Evolutionary conservation across 2,113 vertebrate genomes (phyloP).

Genomic region (Brevimyrus niger): DNA sequence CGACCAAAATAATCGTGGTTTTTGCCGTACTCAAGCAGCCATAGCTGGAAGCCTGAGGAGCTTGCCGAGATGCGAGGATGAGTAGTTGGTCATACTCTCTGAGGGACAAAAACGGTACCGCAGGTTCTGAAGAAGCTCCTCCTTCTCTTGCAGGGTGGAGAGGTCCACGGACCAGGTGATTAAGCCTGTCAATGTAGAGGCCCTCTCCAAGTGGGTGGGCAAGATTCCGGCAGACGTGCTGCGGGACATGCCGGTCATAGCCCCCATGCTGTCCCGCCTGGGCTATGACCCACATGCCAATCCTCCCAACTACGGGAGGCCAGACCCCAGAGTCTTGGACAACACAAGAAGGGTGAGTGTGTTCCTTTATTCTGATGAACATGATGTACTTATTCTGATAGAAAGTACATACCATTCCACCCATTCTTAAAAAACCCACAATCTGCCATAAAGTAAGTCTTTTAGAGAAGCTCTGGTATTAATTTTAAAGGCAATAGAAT

Average conservation of each 20-base stretch:
- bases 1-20: background rate
- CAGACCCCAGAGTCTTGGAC: constrained; percentile 86
- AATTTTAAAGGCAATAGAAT: background rate
- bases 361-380: background rate
- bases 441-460: background rate
- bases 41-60: background rate
- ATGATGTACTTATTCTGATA: background rate
- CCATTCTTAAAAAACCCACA: background rate
- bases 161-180: constrained; percentile 95
- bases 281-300: constrained; percentile 92
- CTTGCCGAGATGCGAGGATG: background rate
- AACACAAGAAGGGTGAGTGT: constrained; percentile 88
- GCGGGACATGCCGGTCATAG: constrained; percentile 85
- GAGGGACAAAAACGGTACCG: background rate
- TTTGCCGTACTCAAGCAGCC: background rate
- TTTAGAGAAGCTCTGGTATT: background rate
- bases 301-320: constrained; percentile 87
- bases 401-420: background rate
- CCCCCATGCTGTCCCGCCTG: constrained; percentile 87
- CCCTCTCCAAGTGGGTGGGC: constrained; percentile 94
- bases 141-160: constrained; percentile 71
- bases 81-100: background rate
- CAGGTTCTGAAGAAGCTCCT: background rate
- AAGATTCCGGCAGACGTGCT: constrained; percentile 88
- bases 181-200: constrained; percentile 91